Base-by-base conservation (phyloP, 2,888 invertebrate species). In the Yponomeuta evonymella region DNA sequence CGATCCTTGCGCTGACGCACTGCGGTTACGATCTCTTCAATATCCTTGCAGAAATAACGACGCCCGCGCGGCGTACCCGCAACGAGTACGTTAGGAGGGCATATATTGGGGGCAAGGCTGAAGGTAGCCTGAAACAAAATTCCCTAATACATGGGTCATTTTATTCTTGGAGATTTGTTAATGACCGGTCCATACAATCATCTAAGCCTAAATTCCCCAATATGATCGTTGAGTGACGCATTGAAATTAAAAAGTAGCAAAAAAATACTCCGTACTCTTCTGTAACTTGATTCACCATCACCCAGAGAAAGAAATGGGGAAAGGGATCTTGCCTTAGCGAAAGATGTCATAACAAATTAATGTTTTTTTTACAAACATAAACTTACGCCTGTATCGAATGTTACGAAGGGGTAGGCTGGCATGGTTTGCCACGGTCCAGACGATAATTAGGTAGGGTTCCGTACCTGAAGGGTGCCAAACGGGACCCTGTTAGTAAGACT, bases 1-100 rank as follows among this genome's bases (percentile, higher is more conserved):
- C 33, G 5, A 12, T 29, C 29, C 36, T n/a, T 48, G 67, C 67
- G 48, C 67, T 67, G 67, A 67, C 67, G 67, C 67, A 43, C 23
- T 67, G 67, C 48, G n/a, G 67, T 67, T 43, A 29, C 36, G 67
- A 67, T 67, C 67, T 15, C 48, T 23, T 67, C 67, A 43, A n/a
- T 67, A 67, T 36, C 67, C 67, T 65, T 23, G 36, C 67, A 33
- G 48, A 63, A 63, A 63, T 70, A 63, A 29, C 43, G 15, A 43
- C 63, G 62, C 62, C 23, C 23, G 70, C 33, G 23, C 43, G 15
- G 63, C 30, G 36, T n/a, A 29, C n/a, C n/a, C 62, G 43, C 43
- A 43, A n/a, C 48, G 12, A 6, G 33, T 43, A 67, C 5, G 43
- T 43, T 23, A 23, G 23, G 23, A 23, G 1, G 23, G 23, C 23